Evolutionary conservation across 2,888 invertebrate genomes (phyloP).

Genomic region (Cantharis flavilabris): DNA sequence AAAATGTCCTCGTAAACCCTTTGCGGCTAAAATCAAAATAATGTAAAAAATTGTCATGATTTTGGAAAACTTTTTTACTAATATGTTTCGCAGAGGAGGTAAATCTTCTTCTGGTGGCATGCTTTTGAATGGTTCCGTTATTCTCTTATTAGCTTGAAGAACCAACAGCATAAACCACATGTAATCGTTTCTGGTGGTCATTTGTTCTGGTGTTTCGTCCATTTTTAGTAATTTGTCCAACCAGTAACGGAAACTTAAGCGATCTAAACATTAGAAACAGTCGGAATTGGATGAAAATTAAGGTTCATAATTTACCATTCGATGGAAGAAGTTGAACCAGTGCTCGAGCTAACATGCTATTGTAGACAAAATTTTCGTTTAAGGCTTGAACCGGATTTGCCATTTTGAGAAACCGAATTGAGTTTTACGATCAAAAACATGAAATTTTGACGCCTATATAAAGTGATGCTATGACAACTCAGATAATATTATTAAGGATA

Average conservation of each 20-base stretch:
- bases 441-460: background rate
- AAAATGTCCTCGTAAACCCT: constrained; percentile 52
- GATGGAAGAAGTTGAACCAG: constrained; percentile 53
- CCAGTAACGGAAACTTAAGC: constrained; percentile 49
- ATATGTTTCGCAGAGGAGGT: constrained; percentile 48
- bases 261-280: constrained; percentile 39
- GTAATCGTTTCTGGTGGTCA: constrained; percentile 53
- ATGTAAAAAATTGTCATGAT: background rate
- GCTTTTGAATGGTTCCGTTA: constrained; percentile 52
- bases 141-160: constrained; percentile 51
- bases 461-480: background rate
- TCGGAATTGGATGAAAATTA: background rate
- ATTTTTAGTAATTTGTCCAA: constrained; percentile 50
- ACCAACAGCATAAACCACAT: constrained; percentile 56
- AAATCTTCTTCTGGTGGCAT: constrained; percentile 47
- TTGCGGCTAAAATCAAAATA: constrained; percentile 35
- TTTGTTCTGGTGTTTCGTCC: constrained; percentile 43
- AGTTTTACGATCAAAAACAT: background rate
- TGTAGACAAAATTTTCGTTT: constrained; percentile 55
- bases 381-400: constrained; percentile 44
- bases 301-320: constrained; percentile 43
- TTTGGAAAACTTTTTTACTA: constrained; percentile 44
- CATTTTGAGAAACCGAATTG: constrained; percentile 34
- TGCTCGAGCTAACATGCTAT: constrained; percentile 55
- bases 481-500: too few relatives aligned